Base-by-base conservation (phyloP, 2,113 vertebrate species). In the Microcebus jonahi region DNA sequence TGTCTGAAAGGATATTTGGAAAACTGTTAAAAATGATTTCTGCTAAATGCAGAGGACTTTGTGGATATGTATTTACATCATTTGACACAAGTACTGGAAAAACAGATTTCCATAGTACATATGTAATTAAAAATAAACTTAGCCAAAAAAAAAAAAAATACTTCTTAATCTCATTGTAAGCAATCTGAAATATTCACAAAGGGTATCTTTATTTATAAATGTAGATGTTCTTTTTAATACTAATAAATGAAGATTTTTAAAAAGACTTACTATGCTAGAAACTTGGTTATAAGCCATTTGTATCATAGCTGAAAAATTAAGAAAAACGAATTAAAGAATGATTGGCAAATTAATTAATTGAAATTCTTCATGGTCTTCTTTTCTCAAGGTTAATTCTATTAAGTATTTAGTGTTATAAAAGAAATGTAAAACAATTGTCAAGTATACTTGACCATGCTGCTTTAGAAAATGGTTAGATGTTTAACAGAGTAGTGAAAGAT, bases 171-270 rank as follows among this genome's bases (percentile, higher is more conserved):
- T 87, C 48, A 39, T 18, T 79, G 50, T 25, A 92, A 95, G 94
- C 6, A 70, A 84, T 65, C 68, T 18, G 73, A 34, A 93, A 77
- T 77, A 95, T 57, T 94, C 65, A 70, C 6, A 53, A 73, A 71
- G 36, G 42, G 5, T 29, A 79, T 80, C 27, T 18, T 90, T 90
- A 65, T 65, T 94, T 93, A 82, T 59, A 83, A 77, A 91, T 53
- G n/a, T 59, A 93, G 63, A 83, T 73, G 25, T 85, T 76, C 20
- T 90, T 96, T 91, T 65, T 65, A 90, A 90, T 70, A 87, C 87
- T n/a, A 53, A 48, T 31, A 89, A 90, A n/a, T 71, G 27, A 63
- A 92, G n/a, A 53, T 36, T 57, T 96, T 57, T 31, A 29, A 5
- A 73, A 88, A 83, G 59, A 68, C 18, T 21, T 18, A 80, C 27